phyloP scores from a whole-genome alignment of 2,888 invertebrate genomes.

The Incurvaria masculella region DNA sequence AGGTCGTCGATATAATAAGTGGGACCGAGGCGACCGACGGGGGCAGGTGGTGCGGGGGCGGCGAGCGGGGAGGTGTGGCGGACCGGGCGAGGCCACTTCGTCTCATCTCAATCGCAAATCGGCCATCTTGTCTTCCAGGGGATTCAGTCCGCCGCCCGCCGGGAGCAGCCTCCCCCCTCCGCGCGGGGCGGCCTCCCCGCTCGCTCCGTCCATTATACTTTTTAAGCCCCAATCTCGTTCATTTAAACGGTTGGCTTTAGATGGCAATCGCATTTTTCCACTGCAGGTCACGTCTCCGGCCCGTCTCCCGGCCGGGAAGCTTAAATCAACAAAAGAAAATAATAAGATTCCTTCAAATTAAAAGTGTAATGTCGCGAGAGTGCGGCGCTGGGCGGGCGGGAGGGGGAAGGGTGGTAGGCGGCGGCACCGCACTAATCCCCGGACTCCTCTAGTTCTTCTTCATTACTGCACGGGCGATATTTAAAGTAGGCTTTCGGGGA shows the following conservation, averaged over 20 bases:
- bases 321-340: conserved; percentile 68
- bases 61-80: conserved; percentile 28
- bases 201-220: conserved; percentile 63
- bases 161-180: conserved; percentile 44
- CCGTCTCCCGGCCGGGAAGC: conserved; percentile 57
- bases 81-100: conserved; percentile 16
- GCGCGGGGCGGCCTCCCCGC: conserved; percentile 25
- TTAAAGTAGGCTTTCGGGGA: neutral
- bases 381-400: conserved; percentile 24
- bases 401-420: neutral
- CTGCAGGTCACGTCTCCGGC: conserved; percentile 64
- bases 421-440: conserved; percentile 33
- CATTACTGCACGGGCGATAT: conserved; percentile 34
- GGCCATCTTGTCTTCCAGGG: conserved; percentile 43
- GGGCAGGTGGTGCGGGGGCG: conserved; percentile 22
- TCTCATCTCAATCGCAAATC: conserved; percentile 58
- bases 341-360: conserved; percentile 72
- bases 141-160: conserved; percentile 26
- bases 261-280: conserved; percentile 70
- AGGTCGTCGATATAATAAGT: too few species aligned
- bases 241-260: conserved; percentile 70
- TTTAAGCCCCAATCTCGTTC: conserved; percentile 71
- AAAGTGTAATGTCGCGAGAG: conserved; percentile 64
- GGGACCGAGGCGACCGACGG: neutral
- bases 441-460: conserved; percentile 28